Evolutionary conservation across 2,113 vertebrate genomes (phyloP), one percentile per base, ranked within the genome.

Genomic region (Gallinago paraguaiae): DNA sequence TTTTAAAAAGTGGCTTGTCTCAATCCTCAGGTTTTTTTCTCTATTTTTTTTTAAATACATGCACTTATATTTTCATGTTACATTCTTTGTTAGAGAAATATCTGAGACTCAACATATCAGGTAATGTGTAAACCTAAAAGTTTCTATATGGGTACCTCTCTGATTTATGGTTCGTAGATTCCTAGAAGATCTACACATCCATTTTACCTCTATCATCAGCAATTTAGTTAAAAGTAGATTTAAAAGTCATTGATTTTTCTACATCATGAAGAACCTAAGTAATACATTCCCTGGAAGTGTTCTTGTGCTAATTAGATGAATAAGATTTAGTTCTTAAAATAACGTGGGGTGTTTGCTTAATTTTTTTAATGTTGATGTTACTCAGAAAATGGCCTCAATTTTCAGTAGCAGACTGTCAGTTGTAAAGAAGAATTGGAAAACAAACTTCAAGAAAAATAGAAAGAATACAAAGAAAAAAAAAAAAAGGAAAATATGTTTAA

Each of bases 301-400:
- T 19, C 1, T 14, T 15, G 3, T 27, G 9, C 5, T 64, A 63
- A 79, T 69, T 61, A 80, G 13, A 46, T 50, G 7, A 28, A 14
- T 35, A 87, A 53, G 14, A 84, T 51, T 86, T 51, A 17, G 28
- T 64, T 64, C 10, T 84, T 71, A 51, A 63, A 59, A 15, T 41
- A 45, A n/a, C 17, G 2, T 50, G 33, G 6, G 12, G 4, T 45
- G 23, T 4, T 10, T 33, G 2, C 6, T 48, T 69, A 4, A 1
- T 18, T 80, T 53, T 51, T 22, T 41, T 48, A 60, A 61, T 27
- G 2, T 37, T 79, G 39, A 60, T 11, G 14, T 17, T 71, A 75
- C 39, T 59, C 25, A 78, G 56, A 84, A 68, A 7, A 43, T 87
- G 24, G 46, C 27, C n/a, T 79, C 35, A 18, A 56, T 65, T 64